phyloP scores from a whole-genome alignment of 2,113 vertebrate genomes.

The Micromys minutus region DNA sequence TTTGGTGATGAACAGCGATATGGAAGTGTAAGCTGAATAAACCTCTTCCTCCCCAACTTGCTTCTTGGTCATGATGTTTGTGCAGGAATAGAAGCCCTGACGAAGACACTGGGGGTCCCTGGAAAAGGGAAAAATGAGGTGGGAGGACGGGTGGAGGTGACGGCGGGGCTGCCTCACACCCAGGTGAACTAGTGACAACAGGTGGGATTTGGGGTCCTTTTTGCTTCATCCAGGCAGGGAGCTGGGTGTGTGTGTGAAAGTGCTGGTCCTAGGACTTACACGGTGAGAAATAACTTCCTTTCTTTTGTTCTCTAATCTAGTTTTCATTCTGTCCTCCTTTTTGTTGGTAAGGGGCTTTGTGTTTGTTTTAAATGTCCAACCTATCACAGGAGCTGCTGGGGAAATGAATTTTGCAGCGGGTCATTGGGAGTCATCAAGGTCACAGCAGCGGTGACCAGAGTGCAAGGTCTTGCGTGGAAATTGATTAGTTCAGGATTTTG shows the following conservation, averaged over 20 bases:
- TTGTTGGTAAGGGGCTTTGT: not conserved
- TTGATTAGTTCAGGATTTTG: not conserved
- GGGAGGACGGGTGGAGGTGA: not conserved
- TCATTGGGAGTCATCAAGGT: not conserved
- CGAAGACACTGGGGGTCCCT: no score
- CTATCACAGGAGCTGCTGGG: not conserved
- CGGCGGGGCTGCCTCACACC: not conserved
- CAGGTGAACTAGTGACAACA: not conserved
- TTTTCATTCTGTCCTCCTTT: not conserved
- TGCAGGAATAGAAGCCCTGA: no score
- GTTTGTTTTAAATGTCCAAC: not conserved
- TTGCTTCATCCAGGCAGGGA: not conserved
- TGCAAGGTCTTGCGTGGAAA: not conserved
- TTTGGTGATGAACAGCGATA: no score
- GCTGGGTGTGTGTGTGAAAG: not conserved
- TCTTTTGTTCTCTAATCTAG: constrained; percentile 1
- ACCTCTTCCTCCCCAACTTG: no score
- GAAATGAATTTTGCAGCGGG: constrained; percentile 23
- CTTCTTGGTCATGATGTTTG: no score
- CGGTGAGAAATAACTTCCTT: constrained; percentile 25
- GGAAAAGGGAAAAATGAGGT: not conserved
- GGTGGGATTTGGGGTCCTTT: not conserved
- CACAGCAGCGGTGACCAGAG: not conserved
- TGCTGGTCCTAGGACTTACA: not conserved
- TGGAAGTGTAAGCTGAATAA: no score